Base-by-base conservation (phyloP, 2,113 vertebrate species). In the Eurystomus gularis region DNA sequence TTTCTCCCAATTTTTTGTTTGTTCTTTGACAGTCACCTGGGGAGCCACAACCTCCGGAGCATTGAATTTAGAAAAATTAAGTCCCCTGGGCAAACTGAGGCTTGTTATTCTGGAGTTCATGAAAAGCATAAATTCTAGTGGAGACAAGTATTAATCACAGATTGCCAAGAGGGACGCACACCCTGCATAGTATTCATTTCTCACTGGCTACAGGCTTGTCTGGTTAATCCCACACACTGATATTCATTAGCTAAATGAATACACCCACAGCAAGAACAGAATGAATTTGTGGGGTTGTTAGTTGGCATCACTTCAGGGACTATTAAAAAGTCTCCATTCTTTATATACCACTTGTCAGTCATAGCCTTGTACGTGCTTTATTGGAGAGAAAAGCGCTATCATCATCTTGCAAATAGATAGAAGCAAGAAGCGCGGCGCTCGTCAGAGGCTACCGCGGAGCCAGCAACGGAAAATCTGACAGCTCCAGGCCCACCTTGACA, bases 201-300 rank as follows among this genome's bases (percentile, higher is more conserved):
- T 89, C 65, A 18, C 69, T 20, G 39, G 48, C 65, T 96, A 62
- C 95, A 97, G 90, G 90, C 95, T 94, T 90, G 62, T 90, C 87
- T 68, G 82, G 84, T 97, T 94, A 82, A 76, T 90, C 62, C 82
- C 66, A 57, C 70, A 54, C 85, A 80, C 54, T 65, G 87, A 73
- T 94, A 44, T 91, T 92, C 48, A n/a, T 93, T 94, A 84, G 31
- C 77, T 80, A 61, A 89, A 82, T 54, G 70, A 86, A 77, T 82
- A 76, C 92, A 90, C 92, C 71, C 92, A 61, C 57, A 79, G 52
- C n/a, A 69, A 80, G 83, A 77, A 69, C 49, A 82, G 82, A 90
- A 49, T 44, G 82, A 73, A 52, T 82, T 55, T 79, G 89, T 3
- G 4, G 94, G 61, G 91, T 49, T 93, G 80, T 75, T 82, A 65